phyloP scores from a whole-genome alignment of 2,888 invertebrate genomes.

The Lymantria monacha region DNA sequence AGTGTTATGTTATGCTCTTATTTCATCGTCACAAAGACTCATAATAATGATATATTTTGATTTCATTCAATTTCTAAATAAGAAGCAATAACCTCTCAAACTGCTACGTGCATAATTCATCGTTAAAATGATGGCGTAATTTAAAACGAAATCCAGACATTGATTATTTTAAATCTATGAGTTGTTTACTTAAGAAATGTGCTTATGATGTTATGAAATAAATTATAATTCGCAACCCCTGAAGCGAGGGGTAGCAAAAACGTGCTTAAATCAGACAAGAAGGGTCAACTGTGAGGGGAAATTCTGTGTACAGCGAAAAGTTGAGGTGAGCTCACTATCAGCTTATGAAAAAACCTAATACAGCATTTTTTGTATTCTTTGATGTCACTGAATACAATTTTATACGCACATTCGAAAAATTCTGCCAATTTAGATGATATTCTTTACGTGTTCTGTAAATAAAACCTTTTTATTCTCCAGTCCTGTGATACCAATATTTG shows the following conservation, averaged over 20 bases:
- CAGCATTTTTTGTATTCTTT: conserved; percentile 38
- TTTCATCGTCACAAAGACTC: not conserved
- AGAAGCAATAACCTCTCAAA: not conserved
- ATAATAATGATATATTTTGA: not conserved
- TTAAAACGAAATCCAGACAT: conserved; percentile 33
- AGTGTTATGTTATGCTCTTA: too few relatives aligned
- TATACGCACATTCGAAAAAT: conserved; percentile 21
- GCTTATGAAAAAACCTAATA: conserved; percentile 35
- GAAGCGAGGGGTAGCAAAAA: conserved; percentile 38
- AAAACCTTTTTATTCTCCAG: conserved; percentile 8
- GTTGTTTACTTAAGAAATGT: conserved; percentile 31
- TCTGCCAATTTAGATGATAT: conserved; percentile 23
- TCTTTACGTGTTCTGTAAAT: conserved; percentile 15
- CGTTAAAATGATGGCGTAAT: conserved; percentile 13
- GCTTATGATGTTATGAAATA: conserved; percentile 44
- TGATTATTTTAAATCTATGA: conserved; percentile 37
- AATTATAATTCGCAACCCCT: conserved; percentile 61
- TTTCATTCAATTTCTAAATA: not conserved
- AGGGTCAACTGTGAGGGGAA: conserved; percentile 53
- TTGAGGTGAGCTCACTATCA: conserved; percentile 35
- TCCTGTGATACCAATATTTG: not conserved
- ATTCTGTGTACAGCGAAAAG: conserved; percentile 32
- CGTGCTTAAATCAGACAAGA: conserved; percentile 52
- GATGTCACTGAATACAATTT: conserved; percentile 37
- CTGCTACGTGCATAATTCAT: not conserved